phyloP scores from a whole-genome alignment of 1,140 invertebrate genomes.

The Meteorus sp. region DNA sequence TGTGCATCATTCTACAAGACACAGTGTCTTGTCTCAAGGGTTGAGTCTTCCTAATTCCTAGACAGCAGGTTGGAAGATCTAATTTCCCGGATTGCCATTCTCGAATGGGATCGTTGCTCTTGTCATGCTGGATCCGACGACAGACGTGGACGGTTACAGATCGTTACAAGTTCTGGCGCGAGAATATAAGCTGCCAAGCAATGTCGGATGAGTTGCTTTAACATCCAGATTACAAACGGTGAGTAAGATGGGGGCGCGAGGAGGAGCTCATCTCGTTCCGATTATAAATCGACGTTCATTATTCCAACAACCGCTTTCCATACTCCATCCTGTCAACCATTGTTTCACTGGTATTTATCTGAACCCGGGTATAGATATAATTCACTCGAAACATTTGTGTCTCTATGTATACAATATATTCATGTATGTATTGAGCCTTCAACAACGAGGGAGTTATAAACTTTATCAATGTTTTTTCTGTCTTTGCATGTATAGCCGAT shows the following conservation, averaged over 20 bases:
- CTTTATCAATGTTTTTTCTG: conserved; percentile 6
- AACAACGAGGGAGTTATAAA: conserved; percentile 7
- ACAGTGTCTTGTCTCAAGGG: not conserved
- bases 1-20: conserved; percentile 21
- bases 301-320: conserved; percentile 6
- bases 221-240: not conserved
- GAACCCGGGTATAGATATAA: too few relatives aligned
- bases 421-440: conserved; percentile 10
- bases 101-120: conserved; percentile 24
- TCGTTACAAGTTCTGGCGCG: conserved; percentile 25
- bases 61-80: conserved; percentile 39
- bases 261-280: conserved; percentile 6
- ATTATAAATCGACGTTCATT: conserved; percentile 20
- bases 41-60: conserved; percentile 42
- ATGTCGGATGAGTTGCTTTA: not conserved
- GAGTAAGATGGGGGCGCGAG: not conserved
- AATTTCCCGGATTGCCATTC: conserved; percentile 44
- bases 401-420: conserved; percentile 7
- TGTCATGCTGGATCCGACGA: conserved; percentile 25
- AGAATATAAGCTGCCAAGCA: not conserved
- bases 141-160: conserved; percentile 37
- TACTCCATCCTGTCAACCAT: conserved; percentile 4
- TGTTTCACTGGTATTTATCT: conserved; percentile 13
- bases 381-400: too few relatives aligned
- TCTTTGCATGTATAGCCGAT: not conserved